Evolutionary conservation across 2,888 invertebrate genomes (phyloP).

Genomic region (Phaonia tiefii): DNA sequence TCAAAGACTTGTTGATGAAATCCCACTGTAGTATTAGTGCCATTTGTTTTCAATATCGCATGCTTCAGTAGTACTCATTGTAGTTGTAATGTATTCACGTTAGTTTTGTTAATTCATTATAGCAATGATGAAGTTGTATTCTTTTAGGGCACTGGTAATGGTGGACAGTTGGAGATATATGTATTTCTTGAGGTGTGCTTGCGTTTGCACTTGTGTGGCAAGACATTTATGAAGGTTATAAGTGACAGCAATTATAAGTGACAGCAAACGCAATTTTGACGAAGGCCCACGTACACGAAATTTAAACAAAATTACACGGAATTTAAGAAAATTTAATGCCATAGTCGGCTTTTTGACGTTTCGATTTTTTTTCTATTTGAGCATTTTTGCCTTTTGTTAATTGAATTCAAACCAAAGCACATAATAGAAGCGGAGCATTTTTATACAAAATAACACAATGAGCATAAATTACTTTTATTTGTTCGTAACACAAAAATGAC

Average conservation of each 20-base stretch:
- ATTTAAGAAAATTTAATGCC: too few species aligned
- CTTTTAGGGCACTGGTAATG: too few species aligned
- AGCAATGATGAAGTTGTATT: too few species aligned
- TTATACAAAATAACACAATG: conserved; percentile 30
- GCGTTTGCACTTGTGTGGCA: background rate
- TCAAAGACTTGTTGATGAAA: too few species aligned
- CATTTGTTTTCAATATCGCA: background rate
- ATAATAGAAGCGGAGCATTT: background rate
- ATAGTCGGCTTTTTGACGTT: background rate
- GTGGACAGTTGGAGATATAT: too few species aligned
- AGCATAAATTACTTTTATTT: background rate
- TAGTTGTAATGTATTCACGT: too few species aligned
- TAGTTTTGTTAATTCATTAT: too few species aligned
- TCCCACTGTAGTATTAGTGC: too few species aligned
- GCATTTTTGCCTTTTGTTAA: conserved; percentile 6
- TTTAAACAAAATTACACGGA: conserved; percentile 40
- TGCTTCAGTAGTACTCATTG: background rate
- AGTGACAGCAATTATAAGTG: too few species aligned
- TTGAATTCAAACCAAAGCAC: background rate
- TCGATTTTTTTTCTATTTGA: background rate
- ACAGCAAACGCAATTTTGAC: conserved; percentile 63
- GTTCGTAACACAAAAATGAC: background rate
- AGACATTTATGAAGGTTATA: background rate
- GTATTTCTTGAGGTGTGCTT: conserved; percentile 27
- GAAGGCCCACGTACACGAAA: conserved; percentile 64